Base-by-base conservation (phyloP, 2,888 invertebrate species). In the Pristionchus japonicus region DNA sequence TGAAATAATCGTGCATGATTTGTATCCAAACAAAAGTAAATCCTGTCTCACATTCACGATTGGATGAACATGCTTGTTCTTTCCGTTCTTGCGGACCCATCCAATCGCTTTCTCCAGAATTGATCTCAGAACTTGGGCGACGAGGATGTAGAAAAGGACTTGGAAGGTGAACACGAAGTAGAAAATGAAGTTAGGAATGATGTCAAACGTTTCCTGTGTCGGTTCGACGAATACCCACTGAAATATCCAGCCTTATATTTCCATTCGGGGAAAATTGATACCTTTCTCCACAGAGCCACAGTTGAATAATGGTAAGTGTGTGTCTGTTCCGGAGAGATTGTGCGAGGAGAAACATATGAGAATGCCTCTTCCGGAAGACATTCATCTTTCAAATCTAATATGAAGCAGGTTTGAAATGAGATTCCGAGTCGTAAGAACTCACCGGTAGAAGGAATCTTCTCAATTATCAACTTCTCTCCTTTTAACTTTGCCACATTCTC, bases 181-280 rank as follows among this genome's bases (percentile, higher is more conserved):
- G 77, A 77, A 77, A 3, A 47, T 27, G 27, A 77, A 23, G 2
- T 23, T 23, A 13, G 77, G 43, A 47, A 77, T 77, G 15, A 77
- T 47, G 1, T 77, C 77, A 15, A 77, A n/a, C 27, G 23, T n/a
- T 7, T 77, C 77, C 13, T 77, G 3, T 2, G 77, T 77, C 11
- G n/a, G 43, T 43, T 77, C 77, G 1, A 47, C 77, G 77, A 77
- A 77, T 40, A 77, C n/a, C 77, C 77, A 77, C 77, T 77, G 47
- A n/a, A 74, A 0, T n/a, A 20, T 70, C 3, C n/a, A n/a, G n/a
- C n/a, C n/a, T n/a, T n/a, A n/a, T n/a, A n/a, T n/a, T n/a, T n/a
- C 57, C 7, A 57, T 6, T 17, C 17, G 17, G 17, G 57, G n/a
- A 57, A 17, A 15, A 57, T n/a, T n/a, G n/a, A 77, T 0, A 27